These are phyloP conservation scores for Xestia ashworthii DNA, from an alignment of 2,888 invertebrate species.

Conservation along the genomic window DNA sequence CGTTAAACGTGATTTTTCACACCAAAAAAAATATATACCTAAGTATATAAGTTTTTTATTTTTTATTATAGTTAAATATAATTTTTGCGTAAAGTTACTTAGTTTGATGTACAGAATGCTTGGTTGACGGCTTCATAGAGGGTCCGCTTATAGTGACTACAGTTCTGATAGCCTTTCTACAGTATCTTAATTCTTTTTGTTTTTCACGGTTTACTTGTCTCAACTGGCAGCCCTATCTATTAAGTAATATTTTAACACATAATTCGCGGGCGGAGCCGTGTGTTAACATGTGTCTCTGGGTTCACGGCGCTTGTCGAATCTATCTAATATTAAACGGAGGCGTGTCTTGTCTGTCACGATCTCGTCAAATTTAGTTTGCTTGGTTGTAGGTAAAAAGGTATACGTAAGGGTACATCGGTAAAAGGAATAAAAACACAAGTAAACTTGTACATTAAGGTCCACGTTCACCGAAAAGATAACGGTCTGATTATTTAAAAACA, in stretches of 20 bases:
- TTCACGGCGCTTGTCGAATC: slow-evolving; percentile 66
- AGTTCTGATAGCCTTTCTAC: neutral
- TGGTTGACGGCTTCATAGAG: too few species aligned
- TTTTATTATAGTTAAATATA: too few species aligned
- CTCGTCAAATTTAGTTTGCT: slow-evolving; percentile 22
- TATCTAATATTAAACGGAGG: slow-evolving; percentile 64
- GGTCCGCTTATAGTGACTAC: too few species aligned
- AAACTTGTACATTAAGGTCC: neutral
- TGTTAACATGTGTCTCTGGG: slow-evolving; percentile 64
- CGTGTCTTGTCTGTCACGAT: slow-evolving; percentile 59
- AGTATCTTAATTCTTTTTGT: neutral
- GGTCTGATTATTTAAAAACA: too few species aligned
- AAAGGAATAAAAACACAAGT: neutral
- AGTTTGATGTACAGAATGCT: too few species aligned
- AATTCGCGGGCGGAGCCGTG: slow-evolving; percentile 68
- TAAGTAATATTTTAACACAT: slow-evolving; percentile 75
- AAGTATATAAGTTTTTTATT: too few species aligned
- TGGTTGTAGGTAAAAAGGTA: neutral
- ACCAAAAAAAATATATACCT: too few species aligned
- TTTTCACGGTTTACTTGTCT: neutral
- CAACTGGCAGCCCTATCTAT: slow-evolving; percentile 60
- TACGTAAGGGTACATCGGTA: neutral
- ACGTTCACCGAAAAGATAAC: too few species aligned
- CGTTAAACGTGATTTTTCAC: too few species aligned
- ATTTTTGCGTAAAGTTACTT: too few species aligned